Conservation (phyloP, 2,113 vertebrate species). For the Pituophis catenifer region DNA sequence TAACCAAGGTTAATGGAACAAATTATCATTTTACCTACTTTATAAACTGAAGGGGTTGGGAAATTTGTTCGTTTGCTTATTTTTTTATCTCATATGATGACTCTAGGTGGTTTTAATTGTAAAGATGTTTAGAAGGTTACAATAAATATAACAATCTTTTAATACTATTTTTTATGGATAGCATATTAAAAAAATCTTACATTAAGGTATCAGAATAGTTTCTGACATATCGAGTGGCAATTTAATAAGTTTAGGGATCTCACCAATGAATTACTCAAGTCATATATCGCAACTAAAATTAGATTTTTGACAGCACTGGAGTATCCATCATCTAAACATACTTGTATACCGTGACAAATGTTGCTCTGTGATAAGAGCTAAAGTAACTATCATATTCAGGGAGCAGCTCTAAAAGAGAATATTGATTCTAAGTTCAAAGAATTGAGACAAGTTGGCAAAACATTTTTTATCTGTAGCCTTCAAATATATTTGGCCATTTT, state of each 20-base stretch:
- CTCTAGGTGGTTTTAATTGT: not conserved
- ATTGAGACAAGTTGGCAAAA: constrained; percentile 27
- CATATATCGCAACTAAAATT: not conserved
- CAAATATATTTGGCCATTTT: not conserved
- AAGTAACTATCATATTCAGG: constrained; percentile 20
- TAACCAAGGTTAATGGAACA: not conserved
- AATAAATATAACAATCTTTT: not conserved
- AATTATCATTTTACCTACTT: constrained; percentile 1
- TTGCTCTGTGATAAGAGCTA: constrained; percentile 30
- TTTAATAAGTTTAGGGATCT: constrained; percentile 9
- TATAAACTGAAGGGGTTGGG: not conserved
- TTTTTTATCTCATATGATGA: not conserved
- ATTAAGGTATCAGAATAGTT: not conserved
- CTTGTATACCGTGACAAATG: constrained; percentile 29
- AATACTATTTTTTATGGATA: not conserved
- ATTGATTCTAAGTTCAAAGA: constrained; percentile 29
- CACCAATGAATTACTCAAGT: not conserved
- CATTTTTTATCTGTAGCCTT: not conserved
- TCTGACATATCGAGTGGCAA: not conserved
- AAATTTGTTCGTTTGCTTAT: not conserved
- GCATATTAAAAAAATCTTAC: not conserved
- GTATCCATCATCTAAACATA: not conserved
- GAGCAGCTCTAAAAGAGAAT: constrained; percentile 15
- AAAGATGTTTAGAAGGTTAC: not conserved
- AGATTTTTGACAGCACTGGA: constrained; percentile 9